A percentile compares a stretch with the other conserved stretches of the same genome.
These are phyloP conservation scores for Melanophora roralis DNA, from an alignment of 2,888 invertebrate genomes.

Conservation along the genomic window DNA sequence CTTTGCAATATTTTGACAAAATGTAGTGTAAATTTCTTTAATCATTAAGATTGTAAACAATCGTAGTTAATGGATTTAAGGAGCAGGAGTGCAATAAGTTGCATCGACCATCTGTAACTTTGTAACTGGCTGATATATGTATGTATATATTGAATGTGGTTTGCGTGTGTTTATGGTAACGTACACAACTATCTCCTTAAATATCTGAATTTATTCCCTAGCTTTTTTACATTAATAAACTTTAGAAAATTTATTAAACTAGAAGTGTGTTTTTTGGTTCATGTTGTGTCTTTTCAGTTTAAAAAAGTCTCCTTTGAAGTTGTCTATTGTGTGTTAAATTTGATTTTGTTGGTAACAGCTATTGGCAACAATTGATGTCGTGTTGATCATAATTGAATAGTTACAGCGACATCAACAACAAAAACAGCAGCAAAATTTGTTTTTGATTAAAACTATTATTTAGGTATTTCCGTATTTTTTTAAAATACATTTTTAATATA, in stretches of 20 bases:
- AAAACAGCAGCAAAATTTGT: conserved; percentile 26
- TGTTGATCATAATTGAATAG: conserved; percentile 51
- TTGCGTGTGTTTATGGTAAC: conserved; percentile 26
- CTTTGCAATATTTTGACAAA: conserved; percentile 50
- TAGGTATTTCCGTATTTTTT: conserved; percentile 4
- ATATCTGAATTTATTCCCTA: neutral
- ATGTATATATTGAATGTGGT: neutral
- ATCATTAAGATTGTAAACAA: conserved; percentile 58
- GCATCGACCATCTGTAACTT: conserved; percentile 20
- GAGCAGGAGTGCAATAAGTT: neutral
- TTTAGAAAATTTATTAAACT: neutral
- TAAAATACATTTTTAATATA: conserved; percentile 31
- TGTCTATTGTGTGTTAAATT: conserved; percentile 9
- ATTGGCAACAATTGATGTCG: conserved; percentile 59
- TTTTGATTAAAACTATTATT: conserved; percentile 14
- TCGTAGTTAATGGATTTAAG: conserved; percentile 29
- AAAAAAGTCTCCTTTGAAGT: conserved; percentile 39
- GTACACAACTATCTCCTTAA: neutral
- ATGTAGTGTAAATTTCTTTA: conserved; percentile 56
- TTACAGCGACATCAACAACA: conserved; percentile 28
- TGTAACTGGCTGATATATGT: neutral
- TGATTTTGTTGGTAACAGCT: conserved; percentile 56
- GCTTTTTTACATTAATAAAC: conserved; percentile 16
- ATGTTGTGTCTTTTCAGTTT: conserved; percentile 14
- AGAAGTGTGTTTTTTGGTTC: neutral